Conservation (phyloP, 2,888 invertebrate genomes). For the Oligia fasciuncula region DNA sequence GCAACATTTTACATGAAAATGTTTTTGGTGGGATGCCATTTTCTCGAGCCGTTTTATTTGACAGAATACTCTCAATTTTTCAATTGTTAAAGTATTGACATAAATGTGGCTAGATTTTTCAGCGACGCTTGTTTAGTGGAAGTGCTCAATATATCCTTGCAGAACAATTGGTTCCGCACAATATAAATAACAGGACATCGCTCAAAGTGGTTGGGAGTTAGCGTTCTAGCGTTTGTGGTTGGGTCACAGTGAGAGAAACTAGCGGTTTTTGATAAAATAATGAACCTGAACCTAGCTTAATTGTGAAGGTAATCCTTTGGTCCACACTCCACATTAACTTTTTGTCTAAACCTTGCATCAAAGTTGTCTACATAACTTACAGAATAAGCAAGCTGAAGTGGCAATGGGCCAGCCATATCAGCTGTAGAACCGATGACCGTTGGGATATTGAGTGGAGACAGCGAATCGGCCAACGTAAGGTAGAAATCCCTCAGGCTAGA, state of each 20-base stretch:
- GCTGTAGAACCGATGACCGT: too few relatives aligned
- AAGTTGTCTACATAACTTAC: too few relatives aligned
- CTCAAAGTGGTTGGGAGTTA: conserved; percentile 69
- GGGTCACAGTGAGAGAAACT: conserved; percentile 45
- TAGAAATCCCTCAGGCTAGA: too few relatives aligned
- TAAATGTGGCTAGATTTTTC: conserved; percentile 47
- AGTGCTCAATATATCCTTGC: conserved; percentile 60
- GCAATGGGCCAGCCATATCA: too few relatives aligned
- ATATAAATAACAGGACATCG: conserved; percentile 76
- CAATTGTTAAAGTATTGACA: conserved; percentile 44
- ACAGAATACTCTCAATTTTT: conserved; percentile 11
- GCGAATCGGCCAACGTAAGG: too few relatives aligned
- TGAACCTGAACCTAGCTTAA: background rate
- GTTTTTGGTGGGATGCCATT: too few relatives aligned
- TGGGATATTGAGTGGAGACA: too few relatives aligned
- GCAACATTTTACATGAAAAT: too few relatives aligned
- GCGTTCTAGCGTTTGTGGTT: conserved; percentile 55
- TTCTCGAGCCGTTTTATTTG: conserved; percentile 15
- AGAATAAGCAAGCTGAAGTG: too few relatives aligned
- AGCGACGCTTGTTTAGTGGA: conserved; percentile 39
- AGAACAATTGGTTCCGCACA: conserved; percentile 76
- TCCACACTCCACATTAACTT: background rate
- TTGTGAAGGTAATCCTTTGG: background rate
- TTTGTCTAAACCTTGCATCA: background rate
- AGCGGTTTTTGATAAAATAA: conserved; percentile 1